These are phyloP conservation scores for Eugnorisma glareosa DNA, from an alignment of 2,888 invertebrate genomes.

Conservation along the genomic window DNA sequence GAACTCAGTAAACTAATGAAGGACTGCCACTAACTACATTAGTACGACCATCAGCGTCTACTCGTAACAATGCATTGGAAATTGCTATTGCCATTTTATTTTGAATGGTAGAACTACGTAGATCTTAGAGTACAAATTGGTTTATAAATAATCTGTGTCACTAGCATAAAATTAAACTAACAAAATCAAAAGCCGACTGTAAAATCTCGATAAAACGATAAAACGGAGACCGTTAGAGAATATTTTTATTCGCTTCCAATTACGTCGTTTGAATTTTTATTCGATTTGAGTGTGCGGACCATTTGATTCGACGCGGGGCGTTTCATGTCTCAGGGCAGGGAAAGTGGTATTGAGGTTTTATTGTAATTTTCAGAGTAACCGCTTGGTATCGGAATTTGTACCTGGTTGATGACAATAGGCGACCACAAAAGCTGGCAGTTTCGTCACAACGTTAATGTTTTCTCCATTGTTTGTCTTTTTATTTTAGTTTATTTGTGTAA, in stretches of 20 bases:
- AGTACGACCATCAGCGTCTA: background rate
- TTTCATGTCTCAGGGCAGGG: background rate
- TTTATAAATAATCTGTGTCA: background rate
- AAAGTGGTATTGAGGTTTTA: background rate
- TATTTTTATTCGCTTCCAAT: constrained; percentile 34
- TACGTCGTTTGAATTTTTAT: constrained; percentile 38
- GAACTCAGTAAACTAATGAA: too few relatives aligned
- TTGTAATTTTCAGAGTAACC: background rate
- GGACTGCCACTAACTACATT: background rate
- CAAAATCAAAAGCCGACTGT: background rate
- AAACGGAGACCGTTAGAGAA: constrained; percentile 17
- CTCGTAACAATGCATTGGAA: background rate
- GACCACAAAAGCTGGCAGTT: too few relatives aligned
- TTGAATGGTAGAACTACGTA: background rate
- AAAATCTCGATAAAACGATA: constrained; percentile 28
- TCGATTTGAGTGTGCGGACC: constrained; percentile 9
- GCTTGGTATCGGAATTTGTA: background rate
- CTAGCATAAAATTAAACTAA: background rate
- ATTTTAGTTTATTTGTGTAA: too few relatives aligned
- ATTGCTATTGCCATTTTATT: background rate
- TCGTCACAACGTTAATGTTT: too few relatives aligned
- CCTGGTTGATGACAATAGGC: background rate
- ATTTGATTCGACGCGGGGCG: constrained; percentile 1
- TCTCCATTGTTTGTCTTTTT: too few relatives aligned
- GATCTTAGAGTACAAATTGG: background rate